A percentile compares a stretch with the other conserved stretches of the same genome.
Evolutionary conservation across 2,888 invertebrate species (phyloP).

Genomic region (Lycaena phlaeas): DNA sequence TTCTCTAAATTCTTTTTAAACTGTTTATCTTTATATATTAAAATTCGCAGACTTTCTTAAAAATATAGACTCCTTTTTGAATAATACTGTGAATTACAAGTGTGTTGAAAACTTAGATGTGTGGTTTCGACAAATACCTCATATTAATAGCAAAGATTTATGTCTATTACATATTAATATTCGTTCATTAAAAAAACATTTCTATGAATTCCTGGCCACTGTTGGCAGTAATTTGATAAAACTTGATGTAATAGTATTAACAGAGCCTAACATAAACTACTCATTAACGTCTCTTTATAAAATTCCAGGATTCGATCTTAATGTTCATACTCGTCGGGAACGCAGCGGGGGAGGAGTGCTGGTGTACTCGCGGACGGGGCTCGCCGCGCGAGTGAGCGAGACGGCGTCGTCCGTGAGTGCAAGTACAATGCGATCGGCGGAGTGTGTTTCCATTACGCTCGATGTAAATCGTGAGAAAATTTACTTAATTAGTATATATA

Average conservation of each 20-base stretch:
- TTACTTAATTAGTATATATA: background rate
- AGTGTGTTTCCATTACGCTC: background rate
- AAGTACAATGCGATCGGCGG: background rate
- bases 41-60: too few species aligned
- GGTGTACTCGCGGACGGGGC: background rate
- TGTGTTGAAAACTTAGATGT: too few species aligned
- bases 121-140: too few species aligned
- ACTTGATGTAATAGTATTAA: background rate
- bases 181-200: background rate
- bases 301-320: background rate
- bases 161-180: background rate
- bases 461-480: background rate
- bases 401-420: background rate
- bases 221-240: background rate
- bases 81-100: too few species aligned
- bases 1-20: too few species aligned
- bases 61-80: too few species aligned
- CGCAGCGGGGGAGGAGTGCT: slow-evolving; percentile 1
- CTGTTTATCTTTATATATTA: too few species aligned
- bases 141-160: background rate
- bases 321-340: background rate
- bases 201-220: background rate
- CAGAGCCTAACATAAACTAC: slow-evolving; percentile 1
- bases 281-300: background rate
- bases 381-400: too few species aligned